A percentile compares a stretch with the other conserved stretches of the same genome.
These are phyloP conservation scores for Stenoptilia bipunctidactyla DNA, from an alignment of 2,888 invertebrate genomes.

Conservation along the genomic window DNA sequence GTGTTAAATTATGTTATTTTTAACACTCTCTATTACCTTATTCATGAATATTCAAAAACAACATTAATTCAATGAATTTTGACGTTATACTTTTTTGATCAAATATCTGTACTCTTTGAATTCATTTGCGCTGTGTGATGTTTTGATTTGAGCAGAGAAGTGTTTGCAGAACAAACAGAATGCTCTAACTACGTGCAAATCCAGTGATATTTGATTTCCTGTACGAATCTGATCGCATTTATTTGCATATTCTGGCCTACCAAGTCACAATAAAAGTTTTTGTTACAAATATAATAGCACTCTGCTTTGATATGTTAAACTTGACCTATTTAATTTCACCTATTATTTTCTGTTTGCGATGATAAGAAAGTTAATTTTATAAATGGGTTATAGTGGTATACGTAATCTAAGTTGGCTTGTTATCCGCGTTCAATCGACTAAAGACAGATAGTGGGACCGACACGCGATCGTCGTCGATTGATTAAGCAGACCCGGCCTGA, in stretches of 20 bases:
- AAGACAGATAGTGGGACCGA: constrained; percentile 67
- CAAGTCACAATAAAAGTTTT: too few relatives aligned
- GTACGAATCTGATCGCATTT: background rate
- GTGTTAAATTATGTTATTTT: too few relatives aligned
- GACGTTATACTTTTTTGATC: background rate
- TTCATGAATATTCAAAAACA: too few relatives aligned
- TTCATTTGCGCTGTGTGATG: background rate
- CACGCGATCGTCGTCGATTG: constrained; percentile 67
- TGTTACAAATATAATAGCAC: too few relatives aligned
- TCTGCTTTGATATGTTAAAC: too few relatives aligned
- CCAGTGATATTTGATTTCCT: background rate
- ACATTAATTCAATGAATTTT: too few relatives aligned
- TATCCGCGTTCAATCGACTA: constrained; percentile 62
- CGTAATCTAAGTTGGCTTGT: constrained; percentile 62
- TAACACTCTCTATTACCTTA: too few relatives aligned
- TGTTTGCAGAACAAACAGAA: background rate
- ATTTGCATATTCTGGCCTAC: background rate
- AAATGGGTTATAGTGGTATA: constrained; percentile 61
- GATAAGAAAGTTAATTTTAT: constrained; percentile 67
- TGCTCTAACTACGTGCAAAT: background rate
- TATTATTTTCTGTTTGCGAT: constrained; percentile 50
- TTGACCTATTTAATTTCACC: constrained; percentile 27
- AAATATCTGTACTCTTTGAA: background rate
- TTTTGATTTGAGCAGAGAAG: background rate
- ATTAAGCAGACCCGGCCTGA: constrained; percentile 59